Evolutionary conservation across 2,888 invertebrate species (phyloP), one percentile per base, ranked within the genome.

Genomic region (Eilema caniola): DNA sequence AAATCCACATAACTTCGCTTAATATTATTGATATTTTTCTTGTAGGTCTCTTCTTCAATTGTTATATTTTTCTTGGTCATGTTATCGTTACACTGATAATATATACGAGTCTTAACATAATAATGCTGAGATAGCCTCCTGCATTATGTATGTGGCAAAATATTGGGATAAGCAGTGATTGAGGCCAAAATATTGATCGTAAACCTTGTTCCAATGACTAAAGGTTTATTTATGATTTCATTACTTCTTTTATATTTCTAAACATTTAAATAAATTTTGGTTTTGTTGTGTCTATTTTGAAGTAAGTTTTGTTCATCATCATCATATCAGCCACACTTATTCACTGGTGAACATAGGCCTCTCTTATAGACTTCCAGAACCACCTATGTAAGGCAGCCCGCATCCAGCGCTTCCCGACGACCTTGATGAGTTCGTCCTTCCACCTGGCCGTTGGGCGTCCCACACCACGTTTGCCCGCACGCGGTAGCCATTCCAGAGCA

Each of bases 121-220:
- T 78, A 83, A 70, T 69, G 47, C 73, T 33, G 62, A 70, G 64
- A 80, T 72, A 77, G 69, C 63, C 77, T 75, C 20, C 66, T 83
- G 83, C 83, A 83, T 83, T 80, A 83, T 83, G 83, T 79, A 81
- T 83, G 74, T 78, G 64, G 73, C 65, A 73, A 81, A 81, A 82
- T 75, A 78, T 72, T 78, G 73, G 70, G 68, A 69, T 76, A 78
- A 81, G 79, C 70, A 77, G 73, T 77, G 74, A 73, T 82, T 74
- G 75, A 25, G 67, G 28, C 12, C 0, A 41, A 65, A 67, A 66
- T 62, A 56, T 61, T 33, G 65, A 70, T 23, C 60, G 20, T 70
- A 23, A 67, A 64, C 73, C 64, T 72, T 81, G 24, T 71, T 20
- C 10, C 7, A 11, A 10, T 14, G 10, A 0, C 0, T 2, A 53